These are phyloP conservation scores for Caenorhabditis angaria DNA, from an alignment of 2,888 invertebrate species.

Conservation along the genomic window DNA sequence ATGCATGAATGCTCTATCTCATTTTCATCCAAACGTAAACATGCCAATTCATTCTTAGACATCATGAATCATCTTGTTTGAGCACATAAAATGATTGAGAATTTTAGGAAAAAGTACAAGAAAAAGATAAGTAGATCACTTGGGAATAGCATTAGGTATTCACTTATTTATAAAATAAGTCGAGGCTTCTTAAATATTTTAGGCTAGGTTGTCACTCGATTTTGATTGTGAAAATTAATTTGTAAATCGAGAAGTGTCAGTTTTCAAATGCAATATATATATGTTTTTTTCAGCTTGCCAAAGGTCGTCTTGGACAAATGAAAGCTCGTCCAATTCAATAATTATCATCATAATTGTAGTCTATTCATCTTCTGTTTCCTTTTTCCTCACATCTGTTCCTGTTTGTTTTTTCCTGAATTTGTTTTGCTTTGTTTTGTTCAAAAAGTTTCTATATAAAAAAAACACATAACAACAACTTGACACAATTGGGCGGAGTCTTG, in stretches of 20 bases:
- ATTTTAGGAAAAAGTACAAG: no score
- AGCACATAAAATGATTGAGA: no score
- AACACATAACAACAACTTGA: not conserved
- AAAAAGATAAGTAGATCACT: no score
- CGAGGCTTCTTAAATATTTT: no score
- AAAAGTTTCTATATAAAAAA: conserved; percentile 6
- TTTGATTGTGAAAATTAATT: not conserved
- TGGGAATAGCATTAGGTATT: no score
- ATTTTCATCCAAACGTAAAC: no score
- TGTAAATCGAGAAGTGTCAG: not conserved
- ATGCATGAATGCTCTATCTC: no score
- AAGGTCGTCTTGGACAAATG: conserved; percentile 49
- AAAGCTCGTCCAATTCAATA: conserved; percentile 40
- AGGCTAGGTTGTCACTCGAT: not conserved
- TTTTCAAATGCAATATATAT: not conserved
- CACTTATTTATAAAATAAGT: no score
- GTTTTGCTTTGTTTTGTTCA: conserved; percentile 3
- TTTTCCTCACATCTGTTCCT: not conserved
- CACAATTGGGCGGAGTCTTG: conserved; percentile 24
- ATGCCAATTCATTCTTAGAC: no score
- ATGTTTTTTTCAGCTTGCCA: conserved; percentile 36
- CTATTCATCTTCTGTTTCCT: not conserved
- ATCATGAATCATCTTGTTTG: no score
- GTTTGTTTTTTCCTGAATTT: not conserved
- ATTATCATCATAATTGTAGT: not conserved